Conservation (phyloP, 2,797 vertebrate species). For the Gobionotothen gibberifrons region DNA sequence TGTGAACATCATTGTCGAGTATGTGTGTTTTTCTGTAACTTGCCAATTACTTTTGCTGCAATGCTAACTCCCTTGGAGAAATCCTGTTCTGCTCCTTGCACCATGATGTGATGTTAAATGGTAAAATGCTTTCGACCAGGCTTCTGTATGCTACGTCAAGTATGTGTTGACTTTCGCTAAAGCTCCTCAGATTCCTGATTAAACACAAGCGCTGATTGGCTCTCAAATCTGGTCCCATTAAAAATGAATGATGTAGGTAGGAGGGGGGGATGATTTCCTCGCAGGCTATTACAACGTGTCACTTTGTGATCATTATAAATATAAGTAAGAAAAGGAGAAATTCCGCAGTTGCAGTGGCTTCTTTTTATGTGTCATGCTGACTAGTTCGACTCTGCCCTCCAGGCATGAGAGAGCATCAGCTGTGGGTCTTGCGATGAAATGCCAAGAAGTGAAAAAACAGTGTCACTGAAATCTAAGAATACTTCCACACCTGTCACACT, state of each 20-base stretch:
- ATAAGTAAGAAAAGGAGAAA: neutral
- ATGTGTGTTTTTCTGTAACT: too few relatives aligned
- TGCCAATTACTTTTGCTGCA: too few relatives aligned
- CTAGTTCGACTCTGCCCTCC: neutral
- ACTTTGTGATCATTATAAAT: neutral
- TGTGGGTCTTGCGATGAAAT: conserved; percentile 15
- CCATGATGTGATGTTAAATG: too few relatives aligned
- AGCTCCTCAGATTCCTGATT: too few relatives aligned
- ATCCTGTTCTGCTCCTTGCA: too few relatives aligned
- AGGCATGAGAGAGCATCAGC: conserved; percentile 9
- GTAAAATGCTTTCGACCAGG: too few relatives aligned
- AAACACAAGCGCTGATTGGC: too few relatives aligned
- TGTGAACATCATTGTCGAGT: too few relatives aligned
- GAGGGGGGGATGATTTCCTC: neutral
- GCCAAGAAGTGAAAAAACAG: conserved; percentile 14
- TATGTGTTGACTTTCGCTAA: too few relatives aligned
- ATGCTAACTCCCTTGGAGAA: too few relatives aligned
- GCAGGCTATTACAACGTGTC: neutral
- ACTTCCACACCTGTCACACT: conserved; percentile 35
- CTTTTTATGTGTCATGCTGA: conserved; percentile 3
- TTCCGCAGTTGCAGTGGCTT: neutral
- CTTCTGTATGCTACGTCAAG: too few relatives aligned
- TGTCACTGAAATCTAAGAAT: conserved; percentile 27
- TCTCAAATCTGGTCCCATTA: too few relatives aligned
- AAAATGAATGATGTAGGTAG: neutral